Base-by-base conservation (phyloP, 2,888 invertebrate species). In the Agonum fuliginosum region DNA sequence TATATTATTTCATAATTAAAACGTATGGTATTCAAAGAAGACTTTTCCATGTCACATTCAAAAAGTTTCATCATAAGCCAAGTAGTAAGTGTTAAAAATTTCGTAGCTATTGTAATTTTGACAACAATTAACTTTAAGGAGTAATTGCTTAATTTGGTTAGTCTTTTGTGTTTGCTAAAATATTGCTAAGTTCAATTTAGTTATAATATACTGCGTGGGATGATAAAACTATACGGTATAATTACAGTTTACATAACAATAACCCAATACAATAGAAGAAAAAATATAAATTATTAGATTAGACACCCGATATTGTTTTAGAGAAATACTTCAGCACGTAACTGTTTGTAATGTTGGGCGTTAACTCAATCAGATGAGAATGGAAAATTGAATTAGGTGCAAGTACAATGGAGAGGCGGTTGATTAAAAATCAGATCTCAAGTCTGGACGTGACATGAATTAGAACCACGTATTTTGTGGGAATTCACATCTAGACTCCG, bases 331-430 rank as follows among this genome's bases (percentile, higher is more conserved):
- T n/a, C n/a, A n/a, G 27, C 14, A 30, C 30, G 58, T 54, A 54
- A 54, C 54, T 54, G 24, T 62, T 54, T 27, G 58, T 19, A 62
- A 30, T 8, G 30, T 30, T 62, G 58, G 58, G 58, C 58, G 58
- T 62, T 62, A 62, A 62, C 58, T 62, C 58, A 62, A 62, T 62
- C 58, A 62, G 58, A 62, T 62, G 58, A 62, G 58, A 62, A 30
- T 54, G 58, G 30, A 17, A 30, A 62, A 62, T 62, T 62, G 30
- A 62, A 62, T 62, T 62, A 62, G 58, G 30, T 17, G 30, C 58
- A 62, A 54, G 24, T 22, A 62, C 58, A 62, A 62, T 62, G 30
- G 58, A 62, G 58, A 62, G 58, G 30, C 30, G 30, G 58, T 30
- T 62, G 58, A 62, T 62, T 62, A 62, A 62, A 62, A 62, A 62